These are phyloP conservation scores for Linnaemya vulpina DNA, from an alignment of 2,888 invertebrate genomes.

Conservation along the genomic window DNA sequence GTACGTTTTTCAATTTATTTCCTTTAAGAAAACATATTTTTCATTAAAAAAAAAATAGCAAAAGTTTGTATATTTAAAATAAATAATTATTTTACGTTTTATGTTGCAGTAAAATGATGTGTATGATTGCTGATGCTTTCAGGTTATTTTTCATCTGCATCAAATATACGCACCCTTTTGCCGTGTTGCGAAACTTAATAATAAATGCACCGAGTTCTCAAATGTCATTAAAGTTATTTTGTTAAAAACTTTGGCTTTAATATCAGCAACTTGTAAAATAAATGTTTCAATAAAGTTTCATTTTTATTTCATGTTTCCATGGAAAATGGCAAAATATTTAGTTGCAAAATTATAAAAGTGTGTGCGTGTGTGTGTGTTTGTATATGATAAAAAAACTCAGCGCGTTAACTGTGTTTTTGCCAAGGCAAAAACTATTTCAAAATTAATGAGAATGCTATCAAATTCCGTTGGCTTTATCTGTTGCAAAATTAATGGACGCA, in stretches of 20 bases:
- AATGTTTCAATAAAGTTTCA: slow-evolving; percentile 23
- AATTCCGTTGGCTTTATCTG: background rate
- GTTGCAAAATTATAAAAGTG: background rate
- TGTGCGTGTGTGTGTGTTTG: background rate
- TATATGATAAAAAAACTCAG: background rate
- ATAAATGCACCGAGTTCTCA: background rate
- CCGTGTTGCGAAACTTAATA: background rate
- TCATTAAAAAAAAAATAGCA: background rate
- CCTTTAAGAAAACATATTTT: background rate
- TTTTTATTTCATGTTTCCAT: slow-evolving; percentile 5
- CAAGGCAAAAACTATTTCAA: background rate
- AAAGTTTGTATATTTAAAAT: background rate
- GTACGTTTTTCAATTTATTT: background rate
- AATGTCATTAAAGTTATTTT: slow-evolving; percentile 45
- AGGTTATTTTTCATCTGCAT: background rate
- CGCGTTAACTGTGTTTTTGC: background rate
- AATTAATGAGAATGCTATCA: background rate
- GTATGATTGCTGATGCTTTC: slow-evolving; percentile 32
- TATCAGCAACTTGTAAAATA: background rate
- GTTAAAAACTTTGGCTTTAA: slow-evolving; percentile 16
- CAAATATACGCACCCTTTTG: slow-evolving; percentile 1
- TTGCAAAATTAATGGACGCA: background rate
- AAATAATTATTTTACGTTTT: slow-evolving; percentile 10
- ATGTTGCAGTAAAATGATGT: background rate
- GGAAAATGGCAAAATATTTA: background rate